Evolutionary conservation across 2,797 vertebrate genomes (phyloP).

Genomic region (Bufotes viridis): DNA sequence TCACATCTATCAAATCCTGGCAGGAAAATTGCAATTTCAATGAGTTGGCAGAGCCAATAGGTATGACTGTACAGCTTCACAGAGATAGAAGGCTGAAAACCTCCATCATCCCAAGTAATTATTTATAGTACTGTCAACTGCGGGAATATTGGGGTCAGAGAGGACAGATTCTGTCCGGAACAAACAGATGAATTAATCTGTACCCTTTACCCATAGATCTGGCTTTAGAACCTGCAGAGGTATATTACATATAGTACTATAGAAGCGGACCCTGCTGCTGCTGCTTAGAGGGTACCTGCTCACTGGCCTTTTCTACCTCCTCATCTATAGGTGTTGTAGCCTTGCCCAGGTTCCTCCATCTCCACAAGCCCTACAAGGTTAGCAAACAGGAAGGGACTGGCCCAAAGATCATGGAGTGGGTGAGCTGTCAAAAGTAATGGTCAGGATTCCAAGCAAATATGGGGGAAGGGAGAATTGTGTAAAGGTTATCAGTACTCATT

Average conservation of each 20-base stretch:
- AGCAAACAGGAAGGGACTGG: not conserved
- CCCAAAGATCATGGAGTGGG: not conserved
- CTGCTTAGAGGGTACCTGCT: too few species aligned
- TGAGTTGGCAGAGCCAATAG: not conserved
- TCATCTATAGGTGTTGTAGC: not conserved
- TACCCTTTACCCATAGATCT: not conserved
- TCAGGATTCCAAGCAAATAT: not conserved
- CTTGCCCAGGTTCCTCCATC: not conserved
- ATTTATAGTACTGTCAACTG: not conserved
- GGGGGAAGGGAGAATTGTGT: not conserved
- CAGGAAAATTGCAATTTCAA: not conserved
- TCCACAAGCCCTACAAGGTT: not conserved
- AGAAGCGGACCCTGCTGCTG: too few species aligned
- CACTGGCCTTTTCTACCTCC: too few species aligned
- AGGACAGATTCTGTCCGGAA: not conserved
- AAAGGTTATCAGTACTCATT: not conserved
- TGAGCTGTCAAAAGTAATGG: not conserved
- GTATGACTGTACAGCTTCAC: not conserved
- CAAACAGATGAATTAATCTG: not conserved
- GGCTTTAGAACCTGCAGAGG: not conserved
- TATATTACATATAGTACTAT: not conserved
- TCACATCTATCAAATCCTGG: not conserved
- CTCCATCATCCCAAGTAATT: conserved; percentile 1
- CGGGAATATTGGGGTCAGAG: not conserved
- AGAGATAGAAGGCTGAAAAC: not conserved